These are phyloP conservation scores for Cantharis rustica DNA, from an alignment of 2,888 invertebrate species.

Conservation along the genomic window DNA sequence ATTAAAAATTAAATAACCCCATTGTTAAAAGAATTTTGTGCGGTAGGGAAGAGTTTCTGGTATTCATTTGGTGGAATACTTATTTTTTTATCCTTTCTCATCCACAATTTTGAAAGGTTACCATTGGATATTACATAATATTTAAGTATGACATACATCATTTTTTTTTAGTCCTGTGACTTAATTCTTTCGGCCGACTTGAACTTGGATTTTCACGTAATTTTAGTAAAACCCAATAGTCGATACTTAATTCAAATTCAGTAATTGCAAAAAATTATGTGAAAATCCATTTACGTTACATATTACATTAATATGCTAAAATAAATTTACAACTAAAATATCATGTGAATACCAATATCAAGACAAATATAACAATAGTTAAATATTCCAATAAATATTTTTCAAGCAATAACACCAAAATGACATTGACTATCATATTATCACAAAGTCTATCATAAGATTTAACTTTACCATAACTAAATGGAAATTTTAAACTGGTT, in stretches of 20 bases:
- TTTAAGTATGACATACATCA: too few relatives aligned
- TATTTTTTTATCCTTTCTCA: too few relatives aligned
- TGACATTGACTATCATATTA: not conserved
- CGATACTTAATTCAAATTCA: not conserved
- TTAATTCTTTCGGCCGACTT: too few relatives aligned
- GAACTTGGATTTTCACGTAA: not conserved
- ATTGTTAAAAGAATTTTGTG: not conserved
- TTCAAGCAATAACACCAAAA: not conserved
- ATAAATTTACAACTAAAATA: not conserved
- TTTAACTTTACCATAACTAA: not conserved
- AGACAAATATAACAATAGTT: not conserved
- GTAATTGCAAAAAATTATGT: not conserved
- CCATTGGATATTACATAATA: too few relatives aligned
- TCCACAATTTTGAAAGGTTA: too few relatives aligned
- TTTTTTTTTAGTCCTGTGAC: too few relatives aligned
- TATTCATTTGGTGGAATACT: not conserved
- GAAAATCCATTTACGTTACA: too few relatives aligned
- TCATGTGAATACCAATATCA: not conserved
- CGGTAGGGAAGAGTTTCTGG: not conserved
- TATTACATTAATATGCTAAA: too few relatives aligned
- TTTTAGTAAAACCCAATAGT: not conserved
- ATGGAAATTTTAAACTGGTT: not conserved
- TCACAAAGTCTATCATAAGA: not conserved
- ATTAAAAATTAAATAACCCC: not conserved
- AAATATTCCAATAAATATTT: not conserved